Evolutionary conservation across 2,797 vertebrate genomes (phyloP), one percentile per base, ranked within the genome.

Genomic region (Falco rusticolus): DNA sequence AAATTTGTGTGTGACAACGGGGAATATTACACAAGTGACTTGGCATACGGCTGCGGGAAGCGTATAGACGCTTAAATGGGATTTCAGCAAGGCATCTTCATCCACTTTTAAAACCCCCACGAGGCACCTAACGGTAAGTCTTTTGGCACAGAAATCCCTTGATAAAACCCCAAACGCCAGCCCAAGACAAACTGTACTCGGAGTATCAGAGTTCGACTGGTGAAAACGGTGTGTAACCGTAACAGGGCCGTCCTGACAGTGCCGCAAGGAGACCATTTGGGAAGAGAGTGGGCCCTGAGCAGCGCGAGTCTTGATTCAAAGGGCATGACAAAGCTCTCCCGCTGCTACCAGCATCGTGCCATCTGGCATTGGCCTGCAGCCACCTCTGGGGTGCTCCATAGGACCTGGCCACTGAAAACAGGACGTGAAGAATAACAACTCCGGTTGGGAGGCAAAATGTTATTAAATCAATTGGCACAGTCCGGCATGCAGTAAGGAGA

Each of bases 21-120:
- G 48, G 66, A 37, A 31, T 16, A 16, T 61, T 25, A 8, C 21
- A 29, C 34, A 34, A 12, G 56, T 12, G 66, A 43, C 31, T 29
- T 5, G 16, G 79, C 31, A 10, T 6, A 29, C 1, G 4, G 56
- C 54, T 50, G 31, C 2, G 5, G 57, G 68, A 71, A 16, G 16
- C 0, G 5, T 15, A 26, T 0, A 20, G 48, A 9, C 57, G 31
- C 68, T 43, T 16, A n/a, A 19, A 29, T 2, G 25, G 54, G 37
- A 51, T 60, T 60, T 82, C 45, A 18, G 24, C 29, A 31, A 43
- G 25, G 65, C 31, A 51, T 19, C 25, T 34, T 51, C 45, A 16
- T 24, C 56, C 47, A 34, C 65, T 56, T 47, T 66, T 43, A 51
- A 82, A 81, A 60, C 4, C 28, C 65, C 54, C 54, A 5, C 1